These are phyloP conservation scores for Festucalex cinctus DNA, from an alignment of 2,113 vertebrate genomes.

Conservation along the genomic window DNA sequence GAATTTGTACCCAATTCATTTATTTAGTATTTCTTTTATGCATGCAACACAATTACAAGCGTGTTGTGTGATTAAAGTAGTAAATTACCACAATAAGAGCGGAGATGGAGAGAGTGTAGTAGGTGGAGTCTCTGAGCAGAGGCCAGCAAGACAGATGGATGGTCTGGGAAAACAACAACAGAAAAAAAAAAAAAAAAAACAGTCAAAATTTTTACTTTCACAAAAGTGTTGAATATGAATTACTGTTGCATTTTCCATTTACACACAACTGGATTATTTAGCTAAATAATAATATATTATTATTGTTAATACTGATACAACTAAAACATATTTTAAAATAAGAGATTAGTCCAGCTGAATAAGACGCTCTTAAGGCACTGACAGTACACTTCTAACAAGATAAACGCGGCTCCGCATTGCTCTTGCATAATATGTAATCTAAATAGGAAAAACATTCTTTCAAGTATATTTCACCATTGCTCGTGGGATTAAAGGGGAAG, in stretches of 20 bases:
- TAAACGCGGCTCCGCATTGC: slow-evolving; percentile 8
- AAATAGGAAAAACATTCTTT: slow-evolving; percentile 31
- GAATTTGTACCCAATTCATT: neutral
- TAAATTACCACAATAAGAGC: slow-evolving; percentile 90
- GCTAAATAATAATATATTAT: neutral
- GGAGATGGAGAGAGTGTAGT: slow-evolving; percentile 90
- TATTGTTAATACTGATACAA: neutral
- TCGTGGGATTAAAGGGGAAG: slow-evolving; percentile 30
- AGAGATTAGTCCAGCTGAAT: slow-evolving; percentile 14
- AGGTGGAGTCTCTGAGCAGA: slow-evolving; percentile 87
- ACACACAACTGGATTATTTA: neutral
- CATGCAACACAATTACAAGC: neutral
- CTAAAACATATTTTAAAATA: neutral
- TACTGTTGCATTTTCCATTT: neutral
- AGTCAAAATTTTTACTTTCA: neutral
- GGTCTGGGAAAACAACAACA: slow-evolving; percentile 62
- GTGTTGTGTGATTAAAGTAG: neutral
- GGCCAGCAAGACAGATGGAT: slow-evolving; percentile 88
- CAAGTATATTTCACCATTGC: slow-evolving; percentile 29
- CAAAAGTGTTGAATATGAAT: neutral
- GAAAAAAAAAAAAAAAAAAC: neutral
- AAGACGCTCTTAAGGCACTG: slow-evolving; percentile 22
- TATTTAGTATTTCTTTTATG: neutral
- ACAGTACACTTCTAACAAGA: slow-evolving; percentile 22
- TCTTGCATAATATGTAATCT: slow-evolving; percentile 39